phyloP scores from a whole-genome alignment of 2,888 invertebrate genomes.

The Callyntrura guangdongensis region DNA sequence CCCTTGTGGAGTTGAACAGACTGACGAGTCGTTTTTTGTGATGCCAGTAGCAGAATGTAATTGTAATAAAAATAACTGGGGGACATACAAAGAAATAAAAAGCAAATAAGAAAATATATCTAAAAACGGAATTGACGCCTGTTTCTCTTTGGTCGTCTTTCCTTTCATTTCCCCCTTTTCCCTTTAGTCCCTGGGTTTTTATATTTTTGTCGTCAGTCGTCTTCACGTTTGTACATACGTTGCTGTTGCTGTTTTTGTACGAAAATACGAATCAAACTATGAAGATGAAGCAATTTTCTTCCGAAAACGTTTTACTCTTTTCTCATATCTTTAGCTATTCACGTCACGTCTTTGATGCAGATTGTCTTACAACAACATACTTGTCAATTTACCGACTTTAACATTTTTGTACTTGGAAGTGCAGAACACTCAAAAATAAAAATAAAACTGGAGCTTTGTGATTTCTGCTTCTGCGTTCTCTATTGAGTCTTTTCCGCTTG shows the following conservation, averaged over 20 bases:
- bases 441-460: too few relatives aligned
- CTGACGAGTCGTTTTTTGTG: not conserved
- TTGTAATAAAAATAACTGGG: slow-evolving; percentile 56
- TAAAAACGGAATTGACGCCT: slow-evolving; percentile 22
- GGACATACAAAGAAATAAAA: slow-evolving; percentile 49
- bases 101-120: not conserved
- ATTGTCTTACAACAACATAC: slow-evolving; percentile 47
- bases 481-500: too few relatives aligned
- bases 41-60: slow-evolving; percentile 2
- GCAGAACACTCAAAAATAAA: not conserved
- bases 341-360: not conserved
- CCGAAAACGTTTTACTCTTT: not conserved
- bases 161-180: slow-evolving; percentile 28
- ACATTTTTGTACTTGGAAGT: not conserved
- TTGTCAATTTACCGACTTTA: slow-evolving; percentile 36
- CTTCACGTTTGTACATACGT: not conserved
- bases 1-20: not conserved
- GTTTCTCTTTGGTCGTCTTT: not conserved
- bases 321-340: slow-evolving; percentile 38
- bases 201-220: not conserved
- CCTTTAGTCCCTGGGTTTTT: not conserved
- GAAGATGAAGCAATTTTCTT: slow-evolving; percentile 16
- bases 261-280: slow-evolving; percentile 23
- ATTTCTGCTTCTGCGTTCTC: too few relatives aligned
- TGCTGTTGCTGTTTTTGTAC: not conserved